Base-by-base conservation (phyloP, 64 coral and sea anemone genomes). In the Catalaphyllia jardinei region DNA sequence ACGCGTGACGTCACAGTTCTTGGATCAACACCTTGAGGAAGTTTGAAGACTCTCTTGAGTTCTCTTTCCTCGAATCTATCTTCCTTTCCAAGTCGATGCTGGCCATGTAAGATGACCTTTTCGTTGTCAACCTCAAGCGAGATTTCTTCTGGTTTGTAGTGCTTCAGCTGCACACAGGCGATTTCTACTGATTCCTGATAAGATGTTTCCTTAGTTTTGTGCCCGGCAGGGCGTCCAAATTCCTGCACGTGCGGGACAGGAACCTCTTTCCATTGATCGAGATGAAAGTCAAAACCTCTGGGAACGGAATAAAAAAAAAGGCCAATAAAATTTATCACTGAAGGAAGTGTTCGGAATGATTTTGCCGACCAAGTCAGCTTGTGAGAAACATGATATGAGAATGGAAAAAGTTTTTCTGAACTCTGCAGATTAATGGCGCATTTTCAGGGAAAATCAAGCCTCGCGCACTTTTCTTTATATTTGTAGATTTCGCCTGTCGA, bases 21-120 rank as follows among this genome's bases (percentile, higher is more conserved):
- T 7, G 93, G 86, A 61, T 98, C 89, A 10, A 98, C 87, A 4
- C 71, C 93, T 60, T 98, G 89, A 10, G 96, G 96, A 8, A 98
- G 57, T 38, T 90, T 82, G 46, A 88, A 90, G 22, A 76, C 85
- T 7, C 93, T 86, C 49, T 71, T 90, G 82, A 97, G 91, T 13
- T 92, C 87, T 13, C 87, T 93, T 15, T 81, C 75, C 49, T 96
- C 94, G 52, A 86, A 96, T 24, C 94, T 90, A 74, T 86, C 88
- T 31, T 92, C 86, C 8, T 87, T 87, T 38, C 93, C 86, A 31
- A 86, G 69, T 62, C 86, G 86, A 72, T 89, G 91, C 60, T 89
- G 86, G 2, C 94, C 94, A 31, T 89, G 79, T 71, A 96, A 72
- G 50, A 81, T 93, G 46, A 96, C 86, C 73, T 83, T 85, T 52